phyloP scores from a whole-genome alignment of 2,888 invertebrate species.

The Luperina testacea region DNA sequence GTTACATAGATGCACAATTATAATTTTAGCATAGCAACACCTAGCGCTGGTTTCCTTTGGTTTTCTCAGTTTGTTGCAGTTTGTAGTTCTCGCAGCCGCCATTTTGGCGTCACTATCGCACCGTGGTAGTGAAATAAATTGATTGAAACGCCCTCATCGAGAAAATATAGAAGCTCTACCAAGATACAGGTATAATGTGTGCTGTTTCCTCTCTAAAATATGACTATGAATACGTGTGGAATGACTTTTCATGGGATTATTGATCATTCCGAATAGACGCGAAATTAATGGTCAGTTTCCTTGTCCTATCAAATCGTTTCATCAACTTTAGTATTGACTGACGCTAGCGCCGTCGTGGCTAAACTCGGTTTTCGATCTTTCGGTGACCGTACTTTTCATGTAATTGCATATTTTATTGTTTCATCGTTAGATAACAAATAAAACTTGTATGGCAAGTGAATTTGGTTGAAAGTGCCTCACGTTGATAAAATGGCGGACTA shows the following conservation, averaged over 20 bases:
- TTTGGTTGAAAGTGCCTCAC: conserved; percentile 46
- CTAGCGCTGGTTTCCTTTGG: conserved; percentile 24
- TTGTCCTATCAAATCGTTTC: conserved; percentile 48
- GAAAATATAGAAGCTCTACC: conserved; percentile 79
- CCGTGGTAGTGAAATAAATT: conserved; percentile 69
- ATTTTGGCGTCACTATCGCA: conserved; percentile 86
- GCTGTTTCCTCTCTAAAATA: conserved; percentile 31
- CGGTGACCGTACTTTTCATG: conserved; percentile 80
- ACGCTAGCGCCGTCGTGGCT: conserved; percentile 84
- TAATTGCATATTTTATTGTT: conserved; percentile 59
- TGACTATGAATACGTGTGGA: conserved; percentile 1
- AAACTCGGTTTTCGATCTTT: conserved; percentile 70
- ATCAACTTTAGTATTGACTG: conserved; percentile 69
- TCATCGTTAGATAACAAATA: conserved; percentile 9
- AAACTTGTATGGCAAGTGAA: not conserved
- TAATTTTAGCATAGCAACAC: conserved; percentile 49
- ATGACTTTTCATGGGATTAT: conserved; percentile 13
- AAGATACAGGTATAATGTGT: conserved; percentile 64
- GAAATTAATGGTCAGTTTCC: conserved; percentile 53
- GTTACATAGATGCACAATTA: conserved; percentile 28
- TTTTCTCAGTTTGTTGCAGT: conserved; percentile 28
- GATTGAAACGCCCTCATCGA: conserved; percentile 87
- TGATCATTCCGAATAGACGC: conserved; percentile 49
- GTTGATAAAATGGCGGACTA: conserved; percentile 69
- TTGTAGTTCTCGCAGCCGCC: conserved; percentile 76